These are phyloP conservation scores for Nemopilema nomurai DNA, from an alignment of 30 jellyfish, hydroid and myxozoan genomes.

Conservation along the genomic window DNA sequence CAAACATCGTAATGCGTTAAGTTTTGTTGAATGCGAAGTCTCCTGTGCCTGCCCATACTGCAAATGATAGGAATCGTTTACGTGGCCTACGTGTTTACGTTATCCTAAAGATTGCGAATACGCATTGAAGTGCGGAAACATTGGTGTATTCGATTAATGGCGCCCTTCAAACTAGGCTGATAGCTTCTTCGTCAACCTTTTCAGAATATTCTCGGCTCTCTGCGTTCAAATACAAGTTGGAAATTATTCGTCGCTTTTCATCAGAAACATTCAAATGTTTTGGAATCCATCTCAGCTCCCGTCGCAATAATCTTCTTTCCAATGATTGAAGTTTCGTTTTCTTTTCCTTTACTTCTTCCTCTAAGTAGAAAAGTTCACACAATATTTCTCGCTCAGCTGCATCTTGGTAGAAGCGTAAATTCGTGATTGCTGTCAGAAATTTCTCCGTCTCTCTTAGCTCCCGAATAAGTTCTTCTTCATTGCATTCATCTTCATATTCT, in stretches of 20 bases:
- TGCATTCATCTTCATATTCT: slow-evolving; percentile 25
- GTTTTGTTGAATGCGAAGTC: too few relatives aligned
- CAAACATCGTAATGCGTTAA: too few relatives aligned
- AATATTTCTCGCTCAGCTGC: slow-evolving; percentile 27
- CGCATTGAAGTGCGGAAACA: too few relatives aligned
- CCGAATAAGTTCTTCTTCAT: slow-evolving; percentile 33
- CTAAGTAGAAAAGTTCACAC: slow-evolving; percentile 6
- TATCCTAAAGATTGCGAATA: too few relatives aligned
- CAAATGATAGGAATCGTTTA: too few relatives aligned
- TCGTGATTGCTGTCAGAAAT: slow-evolving; percentile 43
- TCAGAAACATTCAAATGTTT: slow-evolving; percentile 37
- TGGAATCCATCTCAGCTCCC: slow-evolving; percentile 28
- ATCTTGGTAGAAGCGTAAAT: slow-evolving; percentile 40
- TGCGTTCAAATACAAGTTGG: not conserved
- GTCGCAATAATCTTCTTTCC: slow-evolving; percentile 18
- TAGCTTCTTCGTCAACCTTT: not conserved
- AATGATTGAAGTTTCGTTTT: slow-evolving; percentile 12
- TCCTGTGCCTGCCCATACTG: too few relatives aligned
- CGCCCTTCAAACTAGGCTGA: slow-evolving; percentile 53
- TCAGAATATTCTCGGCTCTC: not conserved
- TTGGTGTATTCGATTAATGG: too few relatives aligned
- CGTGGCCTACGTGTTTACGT: too few relatives aligned
- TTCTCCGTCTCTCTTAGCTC: slow-evolving; percentile 54
- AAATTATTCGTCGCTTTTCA: slow-evolving; percentile 1
- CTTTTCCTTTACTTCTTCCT: slow-evolving; percentile 16